A percentile compares a stretch with the other conserved stretches of the same genome.
Evolutionary conservation across 2,888 invertebrate species (phyloP).

Genomic region (Dascillus cervinus): DNA sequence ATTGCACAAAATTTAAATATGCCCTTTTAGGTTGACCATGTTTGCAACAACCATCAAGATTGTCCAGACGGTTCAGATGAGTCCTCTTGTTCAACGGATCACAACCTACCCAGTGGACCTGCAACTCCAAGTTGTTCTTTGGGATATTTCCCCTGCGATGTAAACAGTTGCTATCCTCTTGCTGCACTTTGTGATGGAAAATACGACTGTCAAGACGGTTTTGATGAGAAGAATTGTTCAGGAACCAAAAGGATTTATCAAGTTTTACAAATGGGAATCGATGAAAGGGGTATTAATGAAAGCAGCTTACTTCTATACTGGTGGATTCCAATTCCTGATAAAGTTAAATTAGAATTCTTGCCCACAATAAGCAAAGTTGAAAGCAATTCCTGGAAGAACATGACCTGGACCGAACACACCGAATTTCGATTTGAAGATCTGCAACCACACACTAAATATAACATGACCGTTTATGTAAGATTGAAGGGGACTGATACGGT

Average conservation of each 20-base stretch:
- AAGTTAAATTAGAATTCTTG: constrained; percentile 52
- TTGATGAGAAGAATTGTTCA: constrained; percentile 62
- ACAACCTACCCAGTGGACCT: constrained; percentile 33
- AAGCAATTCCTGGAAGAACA: constrained; percentile 51
- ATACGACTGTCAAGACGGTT: constrained; percentile 64
- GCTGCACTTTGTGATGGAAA: constrained; percentile 58
- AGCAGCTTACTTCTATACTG: constrained; percentile 59
- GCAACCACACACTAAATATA: constrained; percentile 66
- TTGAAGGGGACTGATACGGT: constrained; percentile 48
- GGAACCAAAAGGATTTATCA: constrained; percentile 41
- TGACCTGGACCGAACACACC: constrained; percentile 56
- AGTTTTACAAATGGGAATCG: constrained; percentile 54
- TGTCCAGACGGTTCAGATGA: constrained; percentile 55
- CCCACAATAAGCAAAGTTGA: constrained; percentile 56
- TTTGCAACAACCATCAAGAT: constrained; percentile 48
- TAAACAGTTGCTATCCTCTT: constrained; percentile 52
- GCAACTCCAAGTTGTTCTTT: constrained; percentile 44
- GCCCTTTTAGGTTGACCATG: constrained; percentile 23
- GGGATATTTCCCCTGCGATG: constrained; percentile 52
- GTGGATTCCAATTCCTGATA: constrained; percentile 45
- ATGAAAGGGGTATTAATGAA: constrained; percentile 54
- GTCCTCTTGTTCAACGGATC: constrained; percentile 27
- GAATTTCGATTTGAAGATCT: constrained; percentile 55
- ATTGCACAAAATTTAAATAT: not conserved
- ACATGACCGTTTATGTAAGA: constrained; percentile 68